Base-by-base conservation (phyloP, 2,888 invertebrate species). In the Eristalis tenax region DNA sequence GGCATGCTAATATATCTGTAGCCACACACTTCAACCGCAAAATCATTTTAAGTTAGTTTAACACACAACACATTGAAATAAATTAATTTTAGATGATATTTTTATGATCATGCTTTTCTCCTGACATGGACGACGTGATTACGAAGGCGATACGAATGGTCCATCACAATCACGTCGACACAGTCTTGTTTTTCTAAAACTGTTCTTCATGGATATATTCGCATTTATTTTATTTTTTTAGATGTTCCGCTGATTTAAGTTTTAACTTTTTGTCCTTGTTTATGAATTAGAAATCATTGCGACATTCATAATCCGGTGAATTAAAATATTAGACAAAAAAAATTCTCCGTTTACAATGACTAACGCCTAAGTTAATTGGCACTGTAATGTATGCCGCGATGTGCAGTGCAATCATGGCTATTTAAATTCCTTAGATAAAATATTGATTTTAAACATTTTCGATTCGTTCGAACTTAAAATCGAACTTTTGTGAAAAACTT, bases 1-100 rank as follows among this genome's bases (percentile, higher is more conserved):
- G 64, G 8, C 50, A 50, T 18, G 8, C 50, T 18, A 18, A 50
- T 18, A 18, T 50, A 18, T 50, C 18, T 18, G 50, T 50, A 18
- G 50, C 61, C 61, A 35, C 32, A 63, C 23, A 61, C 50, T 50
- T n/a, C n/a, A n/a, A n/a, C n/a, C 61, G 61, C 69, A 77, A 18
- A 70, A 70, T 56, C 63, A 78, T 32, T 78, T 78, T 63, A 38
- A 40, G 40, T 50, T 64, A 78, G 70, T 66, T 73, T 43, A 65
- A 59, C 56, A 28, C 11, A 59, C 79, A 43, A 79, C 28, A 79
- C 79, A 79, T 43, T 40, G 57, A 73, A 79, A 73, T 73, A 66
- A 73, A 73, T 79, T 79, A 73, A 79, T 65, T 79, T 61, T 73
- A 79, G 79, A 73, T 66, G 59, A 73, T 73, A 50, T 50, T 73